phyloP scores from a whole-genome alignment of 2,113 vertebrate species.

The Misgurnus anguillicaudatus region DNA sequence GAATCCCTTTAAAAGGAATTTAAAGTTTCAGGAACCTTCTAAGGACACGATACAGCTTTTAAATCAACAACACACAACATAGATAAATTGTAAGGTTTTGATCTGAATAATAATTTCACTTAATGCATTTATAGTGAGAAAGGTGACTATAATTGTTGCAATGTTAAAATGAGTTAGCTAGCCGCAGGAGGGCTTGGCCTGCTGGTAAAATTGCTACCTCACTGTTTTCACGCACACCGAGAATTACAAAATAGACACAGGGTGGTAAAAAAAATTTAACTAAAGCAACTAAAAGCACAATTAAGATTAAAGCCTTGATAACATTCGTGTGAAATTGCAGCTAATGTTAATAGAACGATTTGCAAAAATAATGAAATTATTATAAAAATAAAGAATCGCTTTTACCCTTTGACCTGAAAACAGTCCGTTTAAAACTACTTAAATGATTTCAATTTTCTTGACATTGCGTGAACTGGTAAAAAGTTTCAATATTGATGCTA shows the following conservation, averaged over 20 bases:
- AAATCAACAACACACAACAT: neutral
- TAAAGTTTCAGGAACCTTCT: no score
- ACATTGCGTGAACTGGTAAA: neutral
- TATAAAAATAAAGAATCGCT: neutral
- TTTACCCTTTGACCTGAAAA: neutral
- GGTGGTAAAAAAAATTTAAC: slow-evolving; percentile 15
- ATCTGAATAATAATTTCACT: neutral
- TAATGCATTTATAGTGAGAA: neutral
- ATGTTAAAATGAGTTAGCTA: slow-evolving; percentile 20
- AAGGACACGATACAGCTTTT: no score
- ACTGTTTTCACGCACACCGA: slow-evolving; percentile 44
- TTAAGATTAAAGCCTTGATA: neutral
- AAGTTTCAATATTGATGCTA: neutral
- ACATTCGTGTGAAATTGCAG: slow-evolving; percentile 43
- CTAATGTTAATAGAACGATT: slow-evolving; percentile 56
- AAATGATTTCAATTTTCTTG: neutral
- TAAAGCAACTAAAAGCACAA: slow-evolving; percentile 61
- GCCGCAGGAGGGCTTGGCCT: slow-evolving; percentile 14
- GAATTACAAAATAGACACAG: neutral
- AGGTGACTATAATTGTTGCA: neutral
- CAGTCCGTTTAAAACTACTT: neutral
- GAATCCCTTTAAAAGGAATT: no score
- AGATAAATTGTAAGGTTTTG: neutral
- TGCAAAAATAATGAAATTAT: slow-evolving; percentile 46
- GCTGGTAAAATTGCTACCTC: slow-evolving; percentile 56